Conservation (phyloP, 2,113 vertebrate genomes). For the Bostrychus sinensis region DNA sequence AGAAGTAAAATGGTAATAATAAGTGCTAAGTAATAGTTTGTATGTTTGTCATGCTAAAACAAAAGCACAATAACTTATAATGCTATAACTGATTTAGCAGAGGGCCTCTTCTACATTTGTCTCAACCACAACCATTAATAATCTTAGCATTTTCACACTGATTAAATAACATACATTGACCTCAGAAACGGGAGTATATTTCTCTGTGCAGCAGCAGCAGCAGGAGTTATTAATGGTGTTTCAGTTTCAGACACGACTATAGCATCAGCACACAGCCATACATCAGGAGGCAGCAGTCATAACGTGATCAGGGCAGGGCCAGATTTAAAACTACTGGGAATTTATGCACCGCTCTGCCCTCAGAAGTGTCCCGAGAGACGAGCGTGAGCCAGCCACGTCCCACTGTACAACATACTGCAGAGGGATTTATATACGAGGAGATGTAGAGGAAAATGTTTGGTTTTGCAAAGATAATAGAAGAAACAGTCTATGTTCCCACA, state of each 20-base stretch:
- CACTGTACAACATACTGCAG: not conserved
- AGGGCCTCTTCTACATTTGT: no score
- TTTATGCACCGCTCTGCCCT: constrained; percentile 12
- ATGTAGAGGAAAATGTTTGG: not conserved
- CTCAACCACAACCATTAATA: constrained; percentile 51
- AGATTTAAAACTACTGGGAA: constrained; percentile 20
- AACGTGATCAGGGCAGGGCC: constrained; percentile 24
- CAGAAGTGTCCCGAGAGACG: constrained; percentile 23
- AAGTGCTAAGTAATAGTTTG: no score
- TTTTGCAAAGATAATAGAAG: not conserved
- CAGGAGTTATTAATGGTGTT: constrained; percentile 53
- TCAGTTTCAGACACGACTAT: constrained; percentile 15
- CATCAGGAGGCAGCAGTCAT: constrained; percentile 17
- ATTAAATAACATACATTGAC: constrained; percentile 57
- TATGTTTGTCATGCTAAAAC: no score
- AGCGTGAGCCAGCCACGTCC: not conserved
- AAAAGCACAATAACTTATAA: constrained; percentile 10
- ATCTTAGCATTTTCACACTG: constrained; percentile 33
- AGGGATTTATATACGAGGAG: no score
- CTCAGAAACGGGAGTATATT: constrained; percentile 49
- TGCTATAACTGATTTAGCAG: no score
- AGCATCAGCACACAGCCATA: constrained; percentile 9
- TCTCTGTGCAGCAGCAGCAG: constrained; percentile 28
- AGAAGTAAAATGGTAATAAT: no score
- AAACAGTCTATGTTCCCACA: no score